Evolutionary conservation across 1,140 invertebrate species (phyloP).

Genomic region (Drosophila eugracilis): DNA sequence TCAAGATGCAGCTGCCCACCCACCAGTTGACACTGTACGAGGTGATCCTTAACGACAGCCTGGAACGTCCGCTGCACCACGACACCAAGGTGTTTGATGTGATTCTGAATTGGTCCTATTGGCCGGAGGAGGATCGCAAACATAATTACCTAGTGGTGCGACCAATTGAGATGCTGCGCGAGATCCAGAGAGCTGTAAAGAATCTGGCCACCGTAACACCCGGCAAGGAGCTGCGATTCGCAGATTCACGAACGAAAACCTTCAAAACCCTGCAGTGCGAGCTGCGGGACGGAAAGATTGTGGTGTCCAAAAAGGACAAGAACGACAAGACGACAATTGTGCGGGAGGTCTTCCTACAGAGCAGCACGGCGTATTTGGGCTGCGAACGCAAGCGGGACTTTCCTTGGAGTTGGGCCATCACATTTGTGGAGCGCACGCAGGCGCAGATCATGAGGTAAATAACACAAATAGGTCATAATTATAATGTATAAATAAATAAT

Average conservation of each 20-base stretch:
- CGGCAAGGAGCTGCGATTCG: slow-evolving; percentile 90
- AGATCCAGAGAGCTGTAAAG: slow-evolving; percentile 85
- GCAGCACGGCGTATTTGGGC: slow-evolving; percentile 88
- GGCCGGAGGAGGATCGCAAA: slow-evolving; percentile 92
- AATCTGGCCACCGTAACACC: slow-evolving; percentile 87
- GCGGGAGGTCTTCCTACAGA: slow-evolving; percentile 78
- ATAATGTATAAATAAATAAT: not conserved
- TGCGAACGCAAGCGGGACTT: slow-evolving; percentile 92
- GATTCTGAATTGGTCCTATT: slow-evolving; percentile 93
- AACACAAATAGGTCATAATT: slow-evolving; percentile 48
- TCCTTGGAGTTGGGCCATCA: slow-evolving; percentile 91
- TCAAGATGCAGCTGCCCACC: slow-evolving; percentile 87
- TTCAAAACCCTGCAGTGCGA: slow-evolving; percentile 92
- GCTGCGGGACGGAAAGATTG: slow-evolving; percentile 91
- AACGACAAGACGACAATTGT: slow-evolving; percentile 78
- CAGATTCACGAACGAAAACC: slow-evolving; percentile 90
- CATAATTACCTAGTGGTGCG: slow-evolving; percentile 92
- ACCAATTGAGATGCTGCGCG: slow-evolving; percentile 85
- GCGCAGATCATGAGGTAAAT: slow-evolving; percentile 89
- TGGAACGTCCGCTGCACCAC: slow-evolving; percentile 92
- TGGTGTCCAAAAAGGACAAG: slow-evolving; percentile 89
- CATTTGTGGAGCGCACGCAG: slow-evolving; percentile 89
- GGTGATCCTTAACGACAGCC: slow-evolving; percentile 89
- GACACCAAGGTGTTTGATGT: slow-evolving; percentile 89
- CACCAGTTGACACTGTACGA: slow-evolving; percentile 91